Evolutionary conservation across 2,797 vertebrate species (phyloP).

Genomic region (Nothura maculosa): DNA sequence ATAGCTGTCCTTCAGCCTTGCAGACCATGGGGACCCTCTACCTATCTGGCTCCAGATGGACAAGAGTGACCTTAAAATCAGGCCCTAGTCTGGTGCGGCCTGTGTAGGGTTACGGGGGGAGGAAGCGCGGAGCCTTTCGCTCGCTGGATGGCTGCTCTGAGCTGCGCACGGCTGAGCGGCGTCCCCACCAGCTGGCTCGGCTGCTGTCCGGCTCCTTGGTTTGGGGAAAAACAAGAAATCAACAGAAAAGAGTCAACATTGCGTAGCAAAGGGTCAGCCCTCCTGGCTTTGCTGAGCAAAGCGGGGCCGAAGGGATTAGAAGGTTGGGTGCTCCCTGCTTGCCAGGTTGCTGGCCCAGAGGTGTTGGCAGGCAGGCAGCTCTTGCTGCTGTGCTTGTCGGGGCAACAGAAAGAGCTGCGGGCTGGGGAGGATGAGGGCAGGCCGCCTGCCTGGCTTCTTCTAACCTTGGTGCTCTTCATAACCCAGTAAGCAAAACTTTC

Average conservation of each 20-base stretch:
- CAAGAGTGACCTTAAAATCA: background rate
- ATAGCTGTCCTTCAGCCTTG: background rate
- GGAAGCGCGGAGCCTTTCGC: background rate
- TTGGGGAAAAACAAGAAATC: background rate
- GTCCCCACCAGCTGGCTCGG: background rate
- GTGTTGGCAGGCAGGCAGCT: background rate
- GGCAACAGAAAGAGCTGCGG: background rate
- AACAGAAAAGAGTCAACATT: background rate
- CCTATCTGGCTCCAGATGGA: background rate
- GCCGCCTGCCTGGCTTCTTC: background rate
- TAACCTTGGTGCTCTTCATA: background rate
- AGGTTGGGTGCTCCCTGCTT: background rate
- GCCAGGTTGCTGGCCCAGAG: background rate
- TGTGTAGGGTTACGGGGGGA: background rate
- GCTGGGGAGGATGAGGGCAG: background rate
- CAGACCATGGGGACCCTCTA: fast-evolving
- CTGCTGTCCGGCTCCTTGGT: background rate
- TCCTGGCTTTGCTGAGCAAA: background rate
- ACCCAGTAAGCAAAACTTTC: background rate
- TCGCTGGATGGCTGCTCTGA: background rate
- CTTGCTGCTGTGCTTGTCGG: background rate
- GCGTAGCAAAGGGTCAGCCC: background rate
- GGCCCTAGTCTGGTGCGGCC: background rate
- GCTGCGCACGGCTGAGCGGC: fast-evolving
- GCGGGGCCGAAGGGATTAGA: background rate